phyloP scores from a whole-genome alignment of 2,888 invertebrate genomes.

The Cylindroiulus punctatus region DNA sequence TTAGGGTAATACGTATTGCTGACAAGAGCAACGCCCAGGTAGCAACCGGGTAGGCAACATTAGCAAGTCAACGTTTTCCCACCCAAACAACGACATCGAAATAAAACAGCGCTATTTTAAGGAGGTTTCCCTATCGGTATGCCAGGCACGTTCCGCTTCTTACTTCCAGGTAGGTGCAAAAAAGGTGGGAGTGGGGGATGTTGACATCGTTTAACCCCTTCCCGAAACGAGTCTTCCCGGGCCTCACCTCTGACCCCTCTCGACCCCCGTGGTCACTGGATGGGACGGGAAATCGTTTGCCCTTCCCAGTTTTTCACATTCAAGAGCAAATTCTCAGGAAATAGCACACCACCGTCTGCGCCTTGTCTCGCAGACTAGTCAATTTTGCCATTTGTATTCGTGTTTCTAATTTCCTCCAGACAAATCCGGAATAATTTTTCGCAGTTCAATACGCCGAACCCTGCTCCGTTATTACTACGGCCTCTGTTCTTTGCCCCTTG shows the following conservation, averaged over 20 bases:
- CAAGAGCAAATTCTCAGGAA: not conserved
- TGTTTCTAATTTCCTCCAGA: no score
- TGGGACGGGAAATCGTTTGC: no score
- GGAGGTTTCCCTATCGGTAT: conserved; percentile 3
- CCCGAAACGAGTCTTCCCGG: not conserved
- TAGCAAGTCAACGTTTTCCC: conserved; percentile 11
- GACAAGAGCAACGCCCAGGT: conserved; percentile 19
- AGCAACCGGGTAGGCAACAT: not conserved
- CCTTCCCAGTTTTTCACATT: no score
- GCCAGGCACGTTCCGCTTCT: not conserved
- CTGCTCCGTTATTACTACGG: no score
- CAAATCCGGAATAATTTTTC: no score
- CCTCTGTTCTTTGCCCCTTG: no score
- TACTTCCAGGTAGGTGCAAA: conserved; percentile 26
- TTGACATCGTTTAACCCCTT: conserved; percentile 11
- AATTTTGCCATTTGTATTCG: no score
- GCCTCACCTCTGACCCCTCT: conserved; percentile 12
- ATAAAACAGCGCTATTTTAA: not conserved
- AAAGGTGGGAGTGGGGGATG: conserved; percentile 3
- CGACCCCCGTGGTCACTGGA: not conserved
- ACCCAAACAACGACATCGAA: conserved; percentile 26
- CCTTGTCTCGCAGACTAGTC: not conserved
- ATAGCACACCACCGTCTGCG: not conserved
- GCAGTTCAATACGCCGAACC: no score
- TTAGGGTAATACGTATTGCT: conserved; percentile 19